These are phyloP conservation scores for Parnassius glacialis DNA, from an alignment of 2,888 invertebrate species.

Conservation along the genomic window DNA sequence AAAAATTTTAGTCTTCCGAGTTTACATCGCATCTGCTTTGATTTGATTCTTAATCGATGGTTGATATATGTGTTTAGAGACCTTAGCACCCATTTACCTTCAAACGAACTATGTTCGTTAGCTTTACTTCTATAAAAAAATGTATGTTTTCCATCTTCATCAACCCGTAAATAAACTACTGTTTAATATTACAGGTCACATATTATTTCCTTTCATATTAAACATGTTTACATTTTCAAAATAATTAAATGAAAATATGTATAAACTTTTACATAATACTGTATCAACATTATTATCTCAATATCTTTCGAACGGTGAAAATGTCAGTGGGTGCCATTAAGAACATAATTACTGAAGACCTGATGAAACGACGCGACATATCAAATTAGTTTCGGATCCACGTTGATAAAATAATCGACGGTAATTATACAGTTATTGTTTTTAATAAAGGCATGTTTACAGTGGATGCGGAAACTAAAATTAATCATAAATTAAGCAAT, in stretches of 20 bases:
- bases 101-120: too few relatives aligned
- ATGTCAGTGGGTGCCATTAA: constrained; percentile 23
- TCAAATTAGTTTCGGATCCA: constrained; percentile 11
- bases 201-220: neutral
- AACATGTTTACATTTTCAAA: neutral
- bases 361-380: constrained; percentile 1
- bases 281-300: constrained; percentile 9
- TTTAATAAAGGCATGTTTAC: neutral
- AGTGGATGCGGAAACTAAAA: neutral
- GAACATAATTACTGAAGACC: constrained; percentile 2
- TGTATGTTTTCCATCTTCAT: too few relatives aligned
- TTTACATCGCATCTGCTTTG: too few relatives aligned
- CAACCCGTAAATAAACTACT: too few relatives aligned
- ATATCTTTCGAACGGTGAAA: constrained; percentile 30
- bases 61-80: too few relatives aligned
- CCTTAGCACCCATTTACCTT: too few relatives aligned
- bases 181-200: neutral
- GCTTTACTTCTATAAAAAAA: too few relatives aligned
- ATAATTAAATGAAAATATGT: constrained; percentile 2
- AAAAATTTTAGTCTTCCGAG: too few relatives aligned
- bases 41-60: too few relatives aligned
- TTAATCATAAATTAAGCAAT: too few relatives aligned
- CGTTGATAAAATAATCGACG: constrained; percentile 6
- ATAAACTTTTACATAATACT: constrained; percentile 8
- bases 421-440: neutral